phyloP scores from a whole-genome alignment of 2,797 vertebrate genomes.

The Ciconia nigra region DNA sequence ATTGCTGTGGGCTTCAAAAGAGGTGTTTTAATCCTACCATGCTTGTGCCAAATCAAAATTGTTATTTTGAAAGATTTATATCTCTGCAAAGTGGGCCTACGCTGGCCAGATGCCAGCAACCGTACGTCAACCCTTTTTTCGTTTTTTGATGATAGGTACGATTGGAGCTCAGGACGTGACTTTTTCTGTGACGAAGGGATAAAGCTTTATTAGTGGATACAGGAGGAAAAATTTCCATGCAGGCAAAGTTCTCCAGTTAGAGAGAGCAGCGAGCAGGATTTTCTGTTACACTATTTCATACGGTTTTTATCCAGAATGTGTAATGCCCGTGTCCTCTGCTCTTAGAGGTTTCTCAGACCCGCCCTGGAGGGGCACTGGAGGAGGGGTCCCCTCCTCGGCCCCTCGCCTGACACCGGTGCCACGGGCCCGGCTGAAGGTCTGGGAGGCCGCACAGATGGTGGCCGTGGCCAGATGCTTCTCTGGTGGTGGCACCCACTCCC shows the following conservation, averaged over 20 bases:
- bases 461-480: background rate
- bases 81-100: background rate
- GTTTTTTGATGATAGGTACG: accelerated
- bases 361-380: too few relatives aligned
- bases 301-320: background rate
- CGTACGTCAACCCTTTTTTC: background rate
- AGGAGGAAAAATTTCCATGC: accelerated
- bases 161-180: accelerated
- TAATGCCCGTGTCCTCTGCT: accelerated
- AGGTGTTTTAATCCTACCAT: background rate
- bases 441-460: accelerated
- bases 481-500: background rate
- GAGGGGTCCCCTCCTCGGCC: too few relatives aligned
- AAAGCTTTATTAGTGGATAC: background rate
- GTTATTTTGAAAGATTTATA: background rate
- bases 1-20: background rate
- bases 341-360: background rate
- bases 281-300: background rate
- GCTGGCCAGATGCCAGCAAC: background rate
- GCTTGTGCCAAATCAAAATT: background rate
- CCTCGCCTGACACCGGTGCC: accelerated
- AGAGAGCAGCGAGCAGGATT: accelerated
- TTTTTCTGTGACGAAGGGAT: background rate
- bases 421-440: accelerated
- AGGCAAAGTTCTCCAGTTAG: background rate